Percentiles rank a stretch among this genome's conserved stretches.
Evolutionary conservation across 2,888 invertebrate species (phyloP).

Genomic region (Hymenopus coronatus): DNA sequence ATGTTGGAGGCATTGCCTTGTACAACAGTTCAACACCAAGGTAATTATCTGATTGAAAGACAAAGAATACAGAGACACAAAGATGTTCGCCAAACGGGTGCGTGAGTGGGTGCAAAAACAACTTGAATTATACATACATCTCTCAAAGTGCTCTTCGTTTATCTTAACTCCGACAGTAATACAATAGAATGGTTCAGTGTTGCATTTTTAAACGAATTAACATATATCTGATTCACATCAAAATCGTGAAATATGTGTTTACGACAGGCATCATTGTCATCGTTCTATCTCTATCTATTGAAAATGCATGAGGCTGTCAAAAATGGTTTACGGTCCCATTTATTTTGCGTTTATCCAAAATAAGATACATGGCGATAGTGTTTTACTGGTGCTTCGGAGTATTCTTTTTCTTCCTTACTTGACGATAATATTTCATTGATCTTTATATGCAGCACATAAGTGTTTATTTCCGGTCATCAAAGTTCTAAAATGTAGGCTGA

Average conservation of each 20-base stretch:
- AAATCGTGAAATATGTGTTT: neutral
- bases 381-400: too few species aligned
- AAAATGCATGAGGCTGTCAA: neutral
- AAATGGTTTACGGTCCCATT: neutral
- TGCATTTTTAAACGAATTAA: neutral
- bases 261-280: neutral
- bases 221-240: neutral
- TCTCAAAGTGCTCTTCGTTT: neutral
- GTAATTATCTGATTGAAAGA: neutral
- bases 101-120: neutral
- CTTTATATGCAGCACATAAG: too few species aligned
- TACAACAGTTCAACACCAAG: neutral
- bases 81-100: neutral
- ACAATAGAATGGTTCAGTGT: neutral
- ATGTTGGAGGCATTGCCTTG: neutral
- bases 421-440: too few species aligned
- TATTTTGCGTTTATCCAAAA: neutral
- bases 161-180: neutral
- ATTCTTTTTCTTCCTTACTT: too few species aligned
- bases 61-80: neutral
- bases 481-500: too few species aligned
- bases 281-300: neutral
- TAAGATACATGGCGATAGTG: neutral
- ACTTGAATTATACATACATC: neutral
- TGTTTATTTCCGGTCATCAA: too few species aligned